A percentile compares a stretch with the other conserved stretches of the same genome.
These are phyloP conservation scores for Apodemia hepburni DNA, from an alignment of 2,888 invertebrate species.

Conservation along the genomic window DNA sequence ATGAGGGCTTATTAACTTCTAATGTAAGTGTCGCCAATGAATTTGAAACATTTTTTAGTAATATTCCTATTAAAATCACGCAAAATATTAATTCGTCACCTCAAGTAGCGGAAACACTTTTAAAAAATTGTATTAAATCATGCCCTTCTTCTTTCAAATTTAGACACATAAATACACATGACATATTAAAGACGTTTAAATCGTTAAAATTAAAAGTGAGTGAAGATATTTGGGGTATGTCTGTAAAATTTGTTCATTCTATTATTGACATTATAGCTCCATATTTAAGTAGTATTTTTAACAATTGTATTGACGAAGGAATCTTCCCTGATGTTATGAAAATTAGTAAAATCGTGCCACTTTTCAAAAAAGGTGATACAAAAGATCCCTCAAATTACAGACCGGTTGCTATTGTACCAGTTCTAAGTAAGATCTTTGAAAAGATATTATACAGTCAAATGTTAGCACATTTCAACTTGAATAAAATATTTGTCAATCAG, in stretches of 20 bases:
- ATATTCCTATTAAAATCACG: background rate
- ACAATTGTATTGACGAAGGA: background rate
- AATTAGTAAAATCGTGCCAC: no score
- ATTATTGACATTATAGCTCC: background rate
- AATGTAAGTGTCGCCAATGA: background rate
- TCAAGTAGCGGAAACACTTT: background rate
- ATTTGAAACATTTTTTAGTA: background rate
- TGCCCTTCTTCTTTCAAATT: background rate
- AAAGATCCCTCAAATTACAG: no score
- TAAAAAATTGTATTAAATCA: background rate
- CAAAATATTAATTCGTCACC: background rate
- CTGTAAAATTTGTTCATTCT: background rate
- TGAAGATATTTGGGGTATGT: constrained; percentile 2
- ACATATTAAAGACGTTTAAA: background rate
- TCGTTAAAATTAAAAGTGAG: background rate
- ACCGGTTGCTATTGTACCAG: no score
- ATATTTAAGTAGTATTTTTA: background rate
- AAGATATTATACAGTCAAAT: background rate
- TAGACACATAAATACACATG: background rate
- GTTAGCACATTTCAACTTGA: background rate
- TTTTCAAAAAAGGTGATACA: no score
- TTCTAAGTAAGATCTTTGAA: background rate
- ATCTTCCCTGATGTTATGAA: background rate
- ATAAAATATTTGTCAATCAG: background rate
- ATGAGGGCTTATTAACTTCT: background rate